Conservation (phyloP, 2,797 vertebrate genomes). For the Hydrolagus colliei region DNA sequence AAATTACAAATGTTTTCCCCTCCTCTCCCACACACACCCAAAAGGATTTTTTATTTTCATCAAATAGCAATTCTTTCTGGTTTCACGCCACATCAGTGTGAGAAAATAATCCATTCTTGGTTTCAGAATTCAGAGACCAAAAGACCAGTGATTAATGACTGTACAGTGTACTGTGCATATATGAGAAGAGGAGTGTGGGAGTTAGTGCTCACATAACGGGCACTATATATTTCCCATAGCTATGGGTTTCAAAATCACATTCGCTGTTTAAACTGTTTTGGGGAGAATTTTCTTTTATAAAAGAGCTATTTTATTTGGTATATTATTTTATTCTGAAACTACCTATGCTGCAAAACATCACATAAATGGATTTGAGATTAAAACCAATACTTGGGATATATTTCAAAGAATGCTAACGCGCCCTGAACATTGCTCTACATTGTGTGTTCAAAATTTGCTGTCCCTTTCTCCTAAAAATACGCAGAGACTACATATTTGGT, state of each 20-base stretch:
- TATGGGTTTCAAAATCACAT: not conserved
- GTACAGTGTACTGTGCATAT: not conserved
- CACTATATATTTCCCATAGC: not conserved
- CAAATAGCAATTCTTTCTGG: not conserved
- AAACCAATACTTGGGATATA: too few relatives aligned
- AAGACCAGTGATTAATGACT: not conserved
- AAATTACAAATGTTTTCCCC: not conserved
- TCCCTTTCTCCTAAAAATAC: too few relatives aligned
- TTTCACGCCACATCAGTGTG: not conserved
- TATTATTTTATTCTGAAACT: too few relatives aligned
- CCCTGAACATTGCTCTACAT: too few relatives aligned
- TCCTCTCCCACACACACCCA: not conserved
- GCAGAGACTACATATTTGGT: too few relatives aligned
- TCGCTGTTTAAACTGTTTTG: not conserved
- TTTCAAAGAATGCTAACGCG: too few relatives aligned
- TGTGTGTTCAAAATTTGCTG: too few relatives aligned
- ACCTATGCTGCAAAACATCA: too few relatives aligned
- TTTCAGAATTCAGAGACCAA: slow-evolving; percentile 1
- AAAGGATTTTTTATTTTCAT: not conserved
- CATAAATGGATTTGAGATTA: too few relatives aligned
- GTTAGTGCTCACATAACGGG: not conserved
- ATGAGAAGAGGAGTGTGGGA: not conserved
- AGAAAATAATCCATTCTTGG: not conserved
- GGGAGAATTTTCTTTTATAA: not conserved
- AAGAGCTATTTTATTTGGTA: not conserved